Conservation (phyloP, 2,797 vertebrate species). For the Platalea minor region DNA sequence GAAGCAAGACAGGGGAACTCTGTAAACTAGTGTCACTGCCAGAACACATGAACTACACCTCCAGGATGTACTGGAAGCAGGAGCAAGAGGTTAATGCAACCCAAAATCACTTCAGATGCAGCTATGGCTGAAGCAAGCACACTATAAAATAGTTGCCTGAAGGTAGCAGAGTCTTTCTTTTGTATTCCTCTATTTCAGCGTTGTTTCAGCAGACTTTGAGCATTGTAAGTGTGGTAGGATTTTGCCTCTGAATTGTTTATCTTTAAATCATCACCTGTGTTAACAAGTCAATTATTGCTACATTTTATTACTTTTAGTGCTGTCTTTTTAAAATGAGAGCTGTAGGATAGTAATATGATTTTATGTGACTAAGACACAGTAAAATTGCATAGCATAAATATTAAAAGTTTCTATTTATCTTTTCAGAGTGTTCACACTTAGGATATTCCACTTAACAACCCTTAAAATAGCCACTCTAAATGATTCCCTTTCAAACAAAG, state of each 20-base stretch:
- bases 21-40: not conserved
- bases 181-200: not conserved
- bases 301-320: not conserved
- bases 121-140: not conserved
- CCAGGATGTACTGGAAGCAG: not conserved
- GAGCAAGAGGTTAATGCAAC: not conserved
- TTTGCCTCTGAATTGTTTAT: not conserved
- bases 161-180: not conserved
- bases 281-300: not conserved
- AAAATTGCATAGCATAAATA: conserved; percentile 35
- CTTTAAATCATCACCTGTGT: not conserved
- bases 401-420: conserved; percentile 46
- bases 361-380: not conserved
- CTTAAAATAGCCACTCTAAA: conserved; percentile 45
- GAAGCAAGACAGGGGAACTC: not conserved
- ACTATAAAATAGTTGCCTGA: not conserved
- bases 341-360: not conserved
- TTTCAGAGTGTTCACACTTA: not conserved
- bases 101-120: not conserved
- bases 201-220: not conserved
- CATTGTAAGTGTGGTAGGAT: not conserved
- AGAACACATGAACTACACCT: not conserved
- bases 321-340: not conserved
- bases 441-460: conserved; percentile 13
- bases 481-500: conserved; percentile 4